Evolutionary conservation across 37 sponge, comb jelly and placozoan species (phyloP).

Genomic region (Hormiphora californensis): DNA sequence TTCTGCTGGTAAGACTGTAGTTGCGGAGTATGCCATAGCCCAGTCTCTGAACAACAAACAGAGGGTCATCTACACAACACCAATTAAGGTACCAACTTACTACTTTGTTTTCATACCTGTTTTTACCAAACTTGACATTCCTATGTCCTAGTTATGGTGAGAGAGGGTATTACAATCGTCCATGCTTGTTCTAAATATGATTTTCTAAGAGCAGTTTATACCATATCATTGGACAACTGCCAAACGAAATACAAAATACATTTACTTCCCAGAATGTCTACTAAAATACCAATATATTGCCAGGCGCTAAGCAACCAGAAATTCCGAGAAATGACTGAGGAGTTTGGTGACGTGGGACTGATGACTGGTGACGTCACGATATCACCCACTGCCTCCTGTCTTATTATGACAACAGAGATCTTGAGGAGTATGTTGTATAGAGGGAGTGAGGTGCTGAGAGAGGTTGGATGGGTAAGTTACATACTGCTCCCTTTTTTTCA

Average conservation of each 20-base stretch:
- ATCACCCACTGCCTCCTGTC: slow-evolving; percentile 85
- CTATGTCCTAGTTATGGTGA: no score
- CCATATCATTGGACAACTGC: no score
- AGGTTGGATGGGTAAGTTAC: slow-evolving; percentile 82
- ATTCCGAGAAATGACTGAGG: slow-evolving; percentile 85
- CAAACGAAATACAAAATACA: no score
- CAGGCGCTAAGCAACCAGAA: slow-evolving; percentile 95
- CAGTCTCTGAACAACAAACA: slow-evolving; percentile 83
- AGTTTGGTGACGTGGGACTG: slow-evolving; percentile 90
- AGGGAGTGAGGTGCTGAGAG: slow-evolving; percentile 95
- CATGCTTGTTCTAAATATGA: no score
- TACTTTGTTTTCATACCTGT: background rate
- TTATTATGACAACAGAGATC: slow-evolving; percentile 95
- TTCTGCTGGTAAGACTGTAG: slow-evolving; percentile 96
- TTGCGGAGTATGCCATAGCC: slow-evolving; percentile 97
- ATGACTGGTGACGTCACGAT: slow-evolving; percentile 98
- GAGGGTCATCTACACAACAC: slow-evolving; percentile 98
- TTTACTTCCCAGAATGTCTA: background rate
- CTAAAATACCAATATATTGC: background rate
- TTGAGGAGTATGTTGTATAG: slow-evolving; percentile 88
- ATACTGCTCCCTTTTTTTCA: background rate
- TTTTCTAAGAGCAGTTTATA: no score
- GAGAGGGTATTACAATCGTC: no score
- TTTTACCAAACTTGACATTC: no score
- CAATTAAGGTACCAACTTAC: slow-evolving; percentile 73